Base-by-base conservation (phyloP, 2,113 vertebrate genomes). In the Butastur rufipennis region DNA sequence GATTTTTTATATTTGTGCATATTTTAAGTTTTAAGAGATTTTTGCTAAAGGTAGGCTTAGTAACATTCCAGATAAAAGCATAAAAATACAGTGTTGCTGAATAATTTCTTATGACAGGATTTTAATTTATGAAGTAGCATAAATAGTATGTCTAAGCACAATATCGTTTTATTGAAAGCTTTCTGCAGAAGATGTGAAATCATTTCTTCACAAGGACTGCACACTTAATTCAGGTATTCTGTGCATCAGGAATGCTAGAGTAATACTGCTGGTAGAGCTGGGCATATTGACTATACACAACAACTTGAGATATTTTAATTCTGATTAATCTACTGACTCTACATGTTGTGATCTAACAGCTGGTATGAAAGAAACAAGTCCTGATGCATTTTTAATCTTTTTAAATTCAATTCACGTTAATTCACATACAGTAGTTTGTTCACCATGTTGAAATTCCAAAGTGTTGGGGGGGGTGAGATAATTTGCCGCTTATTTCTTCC, bases 21-120 rank as follows among this genome's bases (percentile, higher is more conserved):
- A 90, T 96, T 95, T 97, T 98, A 97, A 90, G 95, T 98, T 98
- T 78, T 42, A 81, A 93, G 73, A 72, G 34, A 67, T 68, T 94
- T 97, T 96, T 92, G 65, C 87, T 94, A 88, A 58, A 59, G 53
- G 27, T 95, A 90, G 93, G 72, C 65, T 87, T 96, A 88, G 55
- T 86, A 87, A 93, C 71, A 91, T 96, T 96, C 92, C 94, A 91
- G 91, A 67, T 92, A 93, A 56, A 94, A 92, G 56, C 87, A 70
- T 85, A 93, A 88, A 95, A 92, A 82, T 80, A 75, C 23, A 80
- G 11, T 88, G 48, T 95, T 96, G 83, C 59, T 91, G 27, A 89
- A 43, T 95, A 74, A 90, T 90, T 94, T 91, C 72, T 84, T 96
- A 83, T 45, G 59, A 40, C 42, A 83, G 82, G 25, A 74, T 83